A percentile compares a stretch with the other conserved stretches of the same genome.
These are phyloP conservation scores for Oxystoma pomonae DNA, from an alignment of 2,888 invertebrate genomes.

Conservation along the genomic window DNA sequence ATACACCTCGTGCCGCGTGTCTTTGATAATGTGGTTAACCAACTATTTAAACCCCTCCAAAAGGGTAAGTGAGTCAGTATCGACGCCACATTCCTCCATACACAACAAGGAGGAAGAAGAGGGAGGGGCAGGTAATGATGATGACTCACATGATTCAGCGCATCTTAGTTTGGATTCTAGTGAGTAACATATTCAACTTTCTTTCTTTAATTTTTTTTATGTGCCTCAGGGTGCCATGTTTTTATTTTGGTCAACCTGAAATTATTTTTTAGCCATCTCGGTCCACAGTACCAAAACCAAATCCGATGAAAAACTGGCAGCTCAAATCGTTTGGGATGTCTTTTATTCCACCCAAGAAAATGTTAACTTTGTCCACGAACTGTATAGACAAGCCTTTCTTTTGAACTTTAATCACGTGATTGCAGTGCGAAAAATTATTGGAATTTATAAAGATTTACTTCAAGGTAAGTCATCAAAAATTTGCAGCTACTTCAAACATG, in stretches of 20 bases:
- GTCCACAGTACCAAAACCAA: constrained; percentile 42
- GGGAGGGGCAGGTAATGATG: constrained; percentile 43
- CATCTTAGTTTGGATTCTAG: constrained; percentile 62
- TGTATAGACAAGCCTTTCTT: constrained; percentile 89
- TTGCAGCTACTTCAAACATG: too few relatives aligned
- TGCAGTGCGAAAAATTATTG: constrained; percentile 83
- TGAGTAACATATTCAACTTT: constrained; percentile 35
- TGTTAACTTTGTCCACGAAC: constrained; percentile 91
- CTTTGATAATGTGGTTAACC: constrained; percentile 85
- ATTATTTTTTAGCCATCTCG: constrained; percentile 42
- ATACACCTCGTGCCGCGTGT: constrained; percentile 72
- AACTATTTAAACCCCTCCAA: constrained; percentile 76
- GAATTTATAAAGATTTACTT: constrained; percentile 94
- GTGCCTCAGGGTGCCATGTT: too few relatives aligned
- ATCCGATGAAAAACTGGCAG: constrained; percentile 46
- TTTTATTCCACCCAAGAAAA: constrained; percentile 84
- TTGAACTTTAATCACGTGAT: constrained; percentile 81
- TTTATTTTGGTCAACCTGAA: too few relatives aligned
- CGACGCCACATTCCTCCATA: constrained; percentile 39
- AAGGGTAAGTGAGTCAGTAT: constrained; percentile 46
- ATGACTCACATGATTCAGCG: constrained; percentile 51
- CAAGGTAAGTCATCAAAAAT: constrained; percentile 57
- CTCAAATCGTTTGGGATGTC: constrained; percentile 79
- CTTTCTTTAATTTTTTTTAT: too few relatives aligned
- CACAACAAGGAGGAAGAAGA: background rate